These are phyloP conservation scores for Tachina grossa DNA, from an alignment of 2,888 invertebrate genomes.

Conservation along the genomic window DNA sequence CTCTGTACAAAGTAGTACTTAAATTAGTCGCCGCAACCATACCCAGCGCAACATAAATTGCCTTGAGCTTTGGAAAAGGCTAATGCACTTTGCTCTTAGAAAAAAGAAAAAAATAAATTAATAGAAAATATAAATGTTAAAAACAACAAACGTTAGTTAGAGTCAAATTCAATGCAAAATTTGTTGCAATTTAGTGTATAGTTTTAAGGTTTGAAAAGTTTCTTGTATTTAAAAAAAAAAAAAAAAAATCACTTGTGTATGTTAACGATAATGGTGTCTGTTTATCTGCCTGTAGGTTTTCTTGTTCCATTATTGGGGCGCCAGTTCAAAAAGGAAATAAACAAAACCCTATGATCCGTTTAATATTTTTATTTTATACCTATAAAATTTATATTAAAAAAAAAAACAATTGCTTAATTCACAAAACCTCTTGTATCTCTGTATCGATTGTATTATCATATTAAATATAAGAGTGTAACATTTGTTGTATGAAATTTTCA, in stretches of 20 bases:
- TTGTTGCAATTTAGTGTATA: slow-evolving; percentile 43
- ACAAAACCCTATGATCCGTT: slow-evolving; percentile 3
- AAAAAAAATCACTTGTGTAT: neutral
- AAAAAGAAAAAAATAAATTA: slow-evolving; percentile 63
- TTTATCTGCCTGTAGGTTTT: slow-evolving; percentile 2
- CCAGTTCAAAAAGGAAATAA: slow-evolving; percentile 30
- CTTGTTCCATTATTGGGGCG: slow-evolving; percentile 8
- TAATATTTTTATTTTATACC: too few species aligned
- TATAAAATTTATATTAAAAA: too few species aligned
- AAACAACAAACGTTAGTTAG: slow-evolving; percentile 33
- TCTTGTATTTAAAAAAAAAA: neutral
- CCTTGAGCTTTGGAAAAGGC: slow-evolving; percentile 78
- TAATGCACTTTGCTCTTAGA: slow-evolving; percentile 78
- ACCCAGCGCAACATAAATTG: slow-evolving; percentile 64
- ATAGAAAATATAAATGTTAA: slow-evolving; percentile 32
- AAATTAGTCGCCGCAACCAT: slow-evolving; percentile 39
- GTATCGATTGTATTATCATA: too few species aligned
- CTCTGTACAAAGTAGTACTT: slow-evolving; percentile 19
- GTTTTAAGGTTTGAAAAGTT: slow-evolving; percentile 12
- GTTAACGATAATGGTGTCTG: neutral
- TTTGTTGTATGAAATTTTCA: too few species aligned
- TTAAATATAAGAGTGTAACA: too few species aligned
- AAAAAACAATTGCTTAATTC: too few species aligned
- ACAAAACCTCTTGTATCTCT: too few species aligned
- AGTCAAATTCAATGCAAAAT: slow-evolving; percentile 33